Base-by-base conservation (phyloP, 2,888 invertebrate species). In the Argyresthia albistria region DNA sequence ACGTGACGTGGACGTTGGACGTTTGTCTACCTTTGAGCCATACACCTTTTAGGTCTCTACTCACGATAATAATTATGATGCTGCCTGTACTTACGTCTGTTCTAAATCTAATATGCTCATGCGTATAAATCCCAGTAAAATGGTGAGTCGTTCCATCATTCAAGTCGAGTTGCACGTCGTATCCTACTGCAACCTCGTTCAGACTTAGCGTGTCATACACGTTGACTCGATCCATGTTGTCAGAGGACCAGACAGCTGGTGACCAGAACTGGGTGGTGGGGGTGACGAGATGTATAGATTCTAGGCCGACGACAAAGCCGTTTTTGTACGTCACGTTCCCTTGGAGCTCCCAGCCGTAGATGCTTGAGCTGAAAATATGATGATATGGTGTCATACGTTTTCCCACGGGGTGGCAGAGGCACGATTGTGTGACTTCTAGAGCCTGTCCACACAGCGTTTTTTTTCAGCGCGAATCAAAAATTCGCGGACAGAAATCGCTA, bases 341-440 rank as follows among this genome's bases (percentile, higher is more conserved):
- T 0, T 43, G n/a, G 9, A 50, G 8, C n/a, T 50, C n/a, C 50
- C 50, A 50, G n/a, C 50, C 50, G 35, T 50, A 50, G 25, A 50
- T 50, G 15, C 12, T 39, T 10, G 14, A 8, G 16, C 50, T 50
- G 50, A 11, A 50, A 50, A 2, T 6, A 25, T 25, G 25, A 25
- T 4, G 25, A 2, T 25, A 6, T 25, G 25, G 25, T 25, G 6
- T 25, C 25, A 25, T 25, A n/a, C n/a, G n/a, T n/a, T n/a, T n/a
- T n/a, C n/a, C n/a, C n/a, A n/a, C n/a, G n/a, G n/a, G n/a, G n/a
- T n/a, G n/a, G n/a, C n/a, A n/a, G n/a, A n/a, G n/a, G n/a, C n/a
- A n/a, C n/a, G n/a, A n/a, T n/a, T n/a, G n/a, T n/a, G n/a, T n/a
- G n/a, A n/a, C n/a, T n/a, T n/a, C n/a, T n/a, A n/a, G n/a, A n/a